Percentiles rank a stretch among this genome's conserved stretches.
These are phyloP conservation scores for Nymphalis urticae DNA, from an alignment of 2,888 invertebrate genomes.

Conservation along the genomic window DNA sequence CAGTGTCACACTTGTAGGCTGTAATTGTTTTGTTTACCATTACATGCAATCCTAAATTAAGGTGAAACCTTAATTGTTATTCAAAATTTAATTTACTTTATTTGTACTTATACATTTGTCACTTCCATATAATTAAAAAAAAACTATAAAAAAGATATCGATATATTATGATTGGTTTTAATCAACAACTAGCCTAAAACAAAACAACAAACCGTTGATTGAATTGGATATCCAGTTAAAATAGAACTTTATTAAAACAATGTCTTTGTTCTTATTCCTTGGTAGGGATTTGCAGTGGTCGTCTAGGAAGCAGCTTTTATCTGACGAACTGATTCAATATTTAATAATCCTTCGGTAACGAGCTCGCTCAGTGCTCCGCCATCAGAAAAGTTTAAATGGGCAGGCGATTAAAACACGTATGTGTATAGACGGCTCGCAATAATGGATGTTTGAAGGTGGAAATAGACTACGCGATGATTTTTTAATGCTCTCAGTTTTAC, in stretches of 20 bases:
- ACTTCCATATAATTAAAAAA: too few species aligned
- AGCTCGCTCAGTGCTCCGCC: conserved; percentile 61
- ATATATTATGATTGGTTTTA: not conserved
- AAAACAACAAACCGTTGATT: conserved; percentile 45
- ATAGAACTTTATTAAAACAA: conserved; percentile 58
- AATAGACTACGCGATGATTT: not conserved
- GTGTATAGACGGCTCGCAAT: conserved; percentile 28
- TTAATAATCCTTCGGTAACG: conserved; percentile 80
- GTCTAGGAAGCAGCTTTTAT: conserved; percentile 73
- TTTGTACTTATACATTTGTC: too few species aligned
- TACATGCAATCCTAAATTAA: too few species aligned
- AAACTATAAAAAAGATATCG: too few species aligned
- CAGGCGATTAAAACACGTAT: conserved; percentile 47
- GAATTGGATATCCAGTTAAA: conserved; percentile 58
- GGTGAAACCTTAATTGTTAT: too few species aligned
- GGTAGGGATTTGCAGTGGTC: conserved; percentile 48
- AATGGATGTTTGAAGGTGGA: conserved; percentile 16
- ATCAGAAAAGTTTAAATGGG: conserved; percentile 79
- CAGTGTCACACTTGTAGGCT: too few species aligned
- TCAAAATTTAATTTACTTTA: too few species aligned
- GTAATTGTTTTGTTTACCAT: too few species aligned
- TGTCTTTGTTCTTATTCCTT: conserved; percentile 61
- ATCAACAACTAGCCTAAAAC: conserved; percentile 12
- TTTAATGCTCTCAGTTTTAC: conserved; percentile 4
- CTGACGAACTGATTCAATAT: conserved; percentile 76